A percentile compares a stretch with the other conserved stretches of the same genome.
These are phyloP conservation scores for Ciona savignyi DNA, from an alignment of 23 tunicate genomes.

Conservation along the genomic window DNA sequence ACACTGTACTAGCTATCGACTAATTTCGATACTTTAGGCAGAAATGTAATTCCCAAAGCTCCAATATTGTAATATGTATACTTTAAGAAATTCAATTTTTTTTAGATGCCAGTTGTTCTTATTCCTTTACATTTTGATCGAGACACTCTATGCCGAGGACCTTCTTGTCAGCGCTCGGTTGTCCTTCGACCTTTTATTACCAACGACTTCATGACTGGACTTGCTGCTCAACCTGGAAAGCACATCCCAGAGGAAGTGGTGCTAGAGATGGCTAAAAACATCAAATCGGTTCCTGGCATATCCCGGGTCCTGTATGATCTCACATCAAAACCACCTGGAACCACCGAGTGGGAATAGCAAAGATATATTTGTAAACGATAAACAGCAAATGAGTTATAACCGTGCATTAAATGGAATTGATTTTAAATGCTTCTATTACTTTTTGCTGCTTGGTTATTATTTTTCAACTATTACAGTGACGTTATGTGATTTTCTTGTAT, in stretches of 20 bases:
- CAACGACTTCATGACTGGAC: constrained; percentile 97
- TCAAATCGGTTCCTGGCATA: constrained; percentile 85
- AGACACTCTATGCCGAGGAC: constrained; percentile 56
- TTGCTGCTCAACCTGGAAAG: constrained; percentile 65
- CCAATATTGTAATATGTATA: too few relatives aligned
- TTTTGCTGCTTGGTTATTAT: too few relatives aligned
- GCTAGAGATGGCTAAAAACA: constrained; percentile 60
- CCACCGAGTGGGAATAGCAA: constrained; percentile 97
- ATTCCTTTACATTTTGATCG: constrained; percentile 97
- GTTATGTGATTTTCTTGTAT: too few relatives aligned
- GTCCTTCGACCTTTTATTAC: constrained; percentile 92
- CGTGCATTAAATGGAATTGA: neutral
- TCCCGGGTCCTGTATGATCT: constrained; percentile 92
- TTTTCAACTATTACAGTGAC: too few relatives aligned
- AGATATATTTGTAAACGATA: neutral
- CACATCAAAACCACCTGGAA: constrained; percentile 98
- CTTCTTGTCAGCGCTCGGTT: constrained; percentile 90
- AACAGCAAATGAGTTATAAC: neutral
- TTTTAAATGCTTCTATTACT: neutral
- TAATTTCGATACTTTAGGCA: too few relatives aligned
- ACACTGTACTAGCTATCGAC: too few relatives aligned
- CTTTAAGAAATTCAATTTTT: constrained; percentile 10
- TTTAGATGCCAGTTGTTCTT: constrained; percentile 94
- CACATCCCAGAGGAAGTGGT: constrained; percentile 61
- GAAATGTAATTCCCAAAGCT: too few relatives aligned